Percentiles rank a stretch among this genome's conserved stretches.
Evolutionary conservation across 1,140 invertebrate species (phyloP).

Genomic region (Diabrotica undecimpunctata): DNA sequence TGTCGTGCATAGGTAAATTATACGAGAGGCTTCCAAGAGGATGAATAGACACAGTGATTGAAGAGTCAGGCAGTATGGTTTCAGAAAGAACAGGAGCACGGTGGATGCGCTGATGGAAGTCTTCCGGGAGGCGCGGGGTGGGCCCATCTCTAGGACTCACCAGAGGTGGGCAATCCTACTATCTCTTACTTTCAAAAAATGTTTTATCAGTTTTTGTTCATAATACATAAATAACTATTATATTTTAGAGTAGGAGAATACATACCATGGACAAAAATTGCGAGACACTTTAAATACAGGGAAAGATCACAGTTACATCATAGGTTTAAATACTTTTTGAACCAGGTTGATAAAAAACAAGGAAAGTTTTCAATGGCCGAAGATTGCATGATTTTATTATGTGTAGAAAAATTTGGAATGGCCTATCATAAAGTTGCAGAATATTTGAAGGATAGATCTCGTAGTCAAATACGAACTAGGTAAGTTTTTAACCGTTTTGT

Average conservation of each 20-base stretch:
- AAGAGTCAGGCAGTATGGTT: too few relatives aligned
- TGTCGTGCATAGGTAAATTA: too few relatives aligned
- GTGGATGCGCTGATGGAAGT: too few relatives aligned
- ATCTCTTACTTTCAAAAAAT: too few relatives aligned
- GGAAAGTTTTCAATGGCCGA: slow-evolving; percentile 60
- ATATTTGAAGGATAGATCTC: slow-evolving; percentile 52
- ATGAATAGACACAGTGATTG: too few relatives aligned
- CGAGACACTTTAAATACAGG: slow-evolving; percentile 57
- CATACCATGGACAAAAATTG: slow-evolving; percentile 61
- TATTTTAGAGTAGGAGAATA: slow-evolving; percentile 50
- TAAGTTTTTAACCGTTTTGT: slow-evolving; percentile 35
- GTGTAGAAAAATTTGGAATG: slow-evolving; percentile 56
- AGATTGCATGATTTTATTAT: slow-evolving; percentile 58
- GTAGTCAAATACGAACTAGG: slow-evolving; percentile 53
- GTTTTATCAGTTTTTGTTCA: too few relatives aligned
- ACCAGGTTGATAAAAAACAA: slow-evolving; percentile 41
- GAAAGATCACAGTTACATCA: slow-evolving; percentile 62
- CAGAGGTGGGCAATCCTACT: too few relatives aligned
- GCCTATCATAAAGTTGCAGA: slow-evolving; percentile 55
- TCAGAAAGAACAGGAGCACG: too few relatives aligned
- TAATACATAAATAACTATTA: slow-evolving; percentile 4
- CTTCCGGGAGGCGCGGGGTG: too few relatives aligned
- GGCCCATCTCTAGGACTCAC: too few relatives aligned
- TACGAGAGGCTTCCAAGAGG: too few relatives aligned
- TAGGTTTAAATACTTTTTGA: slow-evolving; percentile 48